These are phyloP conservation scores for Tiphia femorata DNA, from an alignment of 2,888 invertebrate genomes.

Conservation along the genomic window DNA sequence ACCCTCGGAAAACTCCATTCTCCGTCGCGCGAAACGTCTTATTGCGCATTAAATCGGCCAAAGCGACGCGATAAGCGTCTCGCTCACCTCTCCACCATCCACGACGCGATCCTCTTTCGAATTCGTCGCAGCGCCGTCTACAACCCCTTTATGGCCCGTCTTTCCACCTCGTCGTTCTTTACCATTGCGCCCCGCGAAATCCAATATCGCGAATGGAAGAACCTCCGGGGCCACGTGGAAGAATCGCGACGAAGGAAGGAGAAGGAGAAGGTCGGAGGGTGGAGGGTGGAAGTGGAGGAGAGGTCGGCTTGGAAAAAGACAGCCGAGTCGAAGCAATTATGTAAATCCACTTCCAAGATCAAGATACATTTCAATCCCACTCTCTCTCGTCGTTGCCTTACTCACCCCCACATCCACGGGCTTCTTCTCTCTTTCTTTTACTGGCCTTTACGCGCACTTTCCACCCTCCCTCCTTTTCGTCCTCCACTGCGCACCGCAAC, in stretches of 20 bases:
- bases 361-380: constrained; percentile 56
- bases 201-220: constrained; percentile 41
- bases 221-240: constrained; percentile 12
- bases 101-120: too few species aligned
- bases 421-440: not conserved
- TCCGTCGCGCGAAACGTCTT: too few species aligned
- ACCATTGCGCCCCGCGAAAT: constrained; percentile 33
- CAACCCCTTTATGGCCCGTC: not conserved
- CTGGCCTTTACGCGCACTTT: not conserved
- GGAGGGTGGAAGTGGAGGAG: not conserved
- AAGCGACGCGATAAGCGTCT: too few species aligned
- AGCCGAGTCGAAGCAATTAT: constrained; percentile 57
- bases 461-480: not conserved
- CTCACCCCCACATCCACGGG: constrained; percentile 1
- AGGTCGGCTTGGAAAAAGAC: constrained; percentile 31
- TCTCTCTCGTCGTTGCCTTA: constrained; percentile 6
- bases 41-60: too few species aligned
- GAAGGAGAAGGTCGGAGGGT: constrained; percentile 1
- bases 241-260: constrained; percentile 6
- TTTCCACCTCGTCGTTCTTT: constrained; percentile 14
- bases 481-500: constrained; percentile 6
- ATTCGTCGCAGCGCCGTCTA: too few species aligned
- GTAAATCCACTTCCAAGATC: constrained; percentile 55
- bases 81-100: too few species aligned
- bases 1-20: too few species aligned